Conservation (phyloP, 2,113 vertebrate genomes). For the Plotosus lineatus region DNA sequence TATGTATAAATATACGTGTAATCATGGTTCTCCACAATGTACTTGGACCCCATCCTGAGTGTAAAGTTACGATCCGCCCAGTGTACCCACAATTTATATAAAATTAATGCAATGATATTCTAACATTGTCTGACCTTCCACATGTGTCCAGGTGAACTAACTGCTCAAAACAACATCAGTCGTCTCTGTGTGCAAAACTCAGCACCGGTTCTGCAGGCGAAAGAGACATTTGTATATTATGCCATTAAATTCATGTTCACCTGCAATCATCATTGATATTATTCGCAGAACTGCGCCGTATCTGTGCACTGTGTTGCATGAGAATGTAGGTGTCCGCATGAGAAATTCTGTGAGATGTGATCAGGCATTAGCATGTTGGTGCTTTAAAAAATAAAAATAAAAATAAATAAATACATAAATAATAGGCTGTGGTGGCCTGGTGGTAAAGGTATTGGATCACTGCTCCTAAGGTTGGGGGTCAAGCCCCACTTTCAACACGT, state of each 20-base stretch:
- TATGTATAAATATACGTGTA: too few species aligned
- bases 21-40: too few species aligned
- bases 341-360: neutral
- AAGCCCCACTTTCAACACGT: too few species aligned
- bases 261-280: neutral
- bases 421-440: too few species aligned
- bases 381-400: neutral
- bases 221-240: too few species aligned
- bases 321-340: neutral
- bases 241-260: neutral
- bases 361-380: neutral
- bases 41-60: neutral
- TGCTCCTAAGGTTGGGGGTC: too few species aligned
- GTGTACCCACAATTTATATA: neutral
- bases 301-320: neutral
- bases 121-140: conserved; percentile 67
- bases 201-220: conserved; percentile 73
- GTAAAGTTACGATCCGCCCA: neutral
- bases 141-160: conserved; percentile 67
- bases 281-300: neutral
- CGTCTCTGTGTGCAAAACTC: conserved; percentile 78
- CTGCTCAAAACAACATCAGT: conserved; percentile 83
- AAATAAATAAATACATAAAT: too few species aligned
- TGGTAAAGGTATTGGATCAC: too few species aligned
- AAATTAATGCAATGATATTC: neutral